Conservation (phyloP, 2,797 vertebrate species). For the Dipus sagitta region DNA sequence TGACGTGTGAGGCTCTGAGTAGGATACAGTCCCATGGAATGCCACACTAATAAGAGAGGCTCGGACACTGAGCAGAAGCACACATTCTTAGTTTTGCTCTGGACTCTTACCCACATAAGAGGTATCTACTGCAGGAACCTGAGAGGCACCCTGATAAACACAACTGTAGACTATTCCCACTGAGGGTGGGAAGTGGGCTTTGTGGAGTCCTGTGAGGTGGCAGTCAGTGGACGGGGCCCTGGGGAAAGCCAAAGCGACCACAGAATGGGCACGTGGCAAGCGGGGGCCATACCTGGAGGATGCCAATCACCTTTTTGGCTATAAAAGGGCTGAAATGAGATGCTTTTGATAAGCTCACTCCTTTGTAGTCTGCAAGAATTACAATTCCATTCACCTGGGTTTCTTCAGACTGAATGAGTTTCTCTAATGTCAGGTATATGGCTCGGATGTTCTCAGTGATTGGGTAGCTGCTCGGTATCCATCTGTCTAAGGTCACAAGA, state of each 20-base stretch:
- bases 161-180: background rate
- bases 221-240: background rate
- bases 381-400: conserved; percentile 99
- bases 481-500: conserved; percentile 92
- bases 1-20: background rate
- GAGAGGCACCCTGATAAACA: background rate
- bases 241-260: background rate
- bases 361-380: conserved; percentile 97
- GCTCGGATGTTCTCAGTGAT: conserved; percentile 98
- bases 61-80: background rate
- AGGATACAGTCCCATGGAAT: background rate
- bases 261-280: background rate
- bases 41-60: background rate
- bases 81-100: background rate
- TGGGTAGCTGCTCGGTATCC: conserved; percentile 96
- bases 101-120: background rate
- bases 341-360: conserved; percentile 98
- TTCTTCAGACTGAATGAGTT: conserved; percentile 98
- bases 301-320: conserved; percentile 98
- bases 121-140: background rate
- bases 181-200: background rate
- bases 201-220: background rate
- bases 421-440: conserved; percentile 98
- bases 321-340: conserved; percentile 98
- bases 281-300: conserved; percentile 94